Conservation (phyloP, 2,888 invertebrate genomes). For the Drosophila lutescens region DNA sequence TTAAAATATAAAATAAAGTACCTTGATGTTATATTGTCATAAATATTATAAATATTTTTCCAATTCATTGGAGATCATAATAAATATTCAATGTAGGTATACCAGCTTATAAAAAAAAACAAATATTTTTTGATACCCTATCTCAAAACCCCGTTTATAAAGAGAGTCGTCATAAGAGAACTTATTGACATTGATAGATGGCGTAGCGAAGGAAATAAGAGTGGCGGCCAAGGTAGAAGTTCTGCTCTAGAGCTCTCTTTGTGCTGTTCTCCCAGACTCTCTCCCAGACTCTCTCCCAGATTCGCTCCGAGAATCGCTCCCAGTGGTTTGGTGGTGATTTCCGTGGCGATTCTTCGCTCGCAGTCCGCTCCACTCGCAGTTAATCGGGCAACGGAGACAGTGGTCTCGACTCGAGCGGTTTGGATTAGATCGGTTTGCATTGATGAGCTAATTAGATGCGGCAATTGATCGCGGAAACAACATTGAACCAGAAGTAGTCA, state of each 20-base stretch:
- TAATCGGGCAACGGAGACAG: slow-evolving; percentile 18
- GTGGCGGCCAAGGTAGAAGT: slow-evolving; percentile 12
- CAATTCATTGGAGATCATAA: too few species aligned
- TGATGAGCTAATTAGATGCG: slow-evolving; percentile 58
- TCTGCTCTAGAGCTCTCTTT: slow-evolving; percentile 5
- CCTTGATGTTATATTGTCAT: too few species aligned
- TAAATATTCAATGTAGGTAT: too few species aligned
- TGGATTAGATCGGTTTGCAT: slow-evolving; percentile 42
- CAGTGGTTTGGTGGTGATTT: slow-evolving; percentile 2
- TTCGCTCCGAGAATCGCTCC: background rate
- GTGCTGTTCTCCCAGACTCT: background rate
- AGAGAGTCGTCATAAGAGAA: slow-evolving; percentile 22
- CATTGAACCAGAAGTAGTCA: slow-evolving; percentile 20
- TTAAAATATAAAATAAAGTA: too few species aligned
- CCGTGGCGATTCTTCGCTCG: slow-evolving; percentile 7
- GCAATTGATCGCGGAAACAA: slow-evolving; percentile 21
- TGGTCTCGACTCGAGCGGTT: slow-evolving; percentile 32
- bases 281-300: slow-evolving; percentile 1
- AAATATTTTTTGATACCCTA: background rate
- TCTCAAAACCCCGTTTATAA: background rate
- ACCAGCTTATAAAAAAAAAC: background rate
- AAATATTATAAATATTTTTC: too few species aligned
- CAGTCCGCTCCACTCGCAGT: slow-evolving; percentile 18
- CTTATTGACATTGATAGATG: slow-evolving; percentile 1
- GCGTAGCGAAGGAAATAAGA: background rate